Evolutionary conservation across 2,113 vertebrate species (phyloP).

Genomic region (Hemiprocne comata): DNA sequence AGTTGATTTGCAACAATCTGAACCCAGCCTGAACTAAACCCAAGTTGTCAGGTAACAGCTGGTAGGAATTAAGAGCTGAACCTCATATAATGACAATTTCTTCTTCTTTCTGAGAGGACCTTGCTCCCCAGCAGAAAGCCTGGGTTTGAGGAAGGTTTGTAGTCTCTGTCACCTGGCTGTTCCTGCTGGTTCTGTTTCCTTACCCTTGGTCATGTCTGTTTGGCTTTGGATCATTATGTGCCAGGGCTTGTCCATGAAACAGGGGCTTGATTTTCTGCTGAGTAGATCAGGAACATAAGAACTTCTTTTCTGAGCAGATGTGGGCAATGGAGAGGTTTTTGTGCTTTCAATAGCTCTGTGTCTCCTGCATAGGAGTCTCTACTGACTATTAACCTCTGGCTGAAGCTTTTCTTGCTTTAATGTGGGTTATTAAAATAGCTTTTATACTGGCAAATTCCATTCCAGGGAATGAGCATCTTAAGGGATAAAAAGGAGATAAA

Average conservation of each 20-base stretch:
- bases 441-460: background rate
- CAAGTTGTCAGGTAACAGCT: background rate
- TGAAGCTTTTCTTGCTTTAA: background rate
- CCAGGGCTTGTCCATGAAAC: background rate
- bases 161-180: fast-evolving
- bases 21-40: background rate
- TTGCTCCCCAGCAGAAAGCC: too few species aligned
- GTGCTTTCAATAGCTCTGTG: background rate
- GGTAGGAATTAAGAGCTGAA: background rate
- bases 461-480: background rate
- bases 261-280: background rate
- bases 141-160: background rate
- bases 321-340: background rate
- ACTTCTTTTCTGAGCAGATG: background rate
- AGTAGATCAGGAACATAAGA: background rate
- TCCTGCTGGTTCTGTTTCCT: background rate
- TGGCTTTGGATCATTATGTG: background rate
- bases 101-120: background rate
- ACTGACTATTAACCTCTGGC: background rate
- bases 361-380: background rate
- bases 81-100: background rate
- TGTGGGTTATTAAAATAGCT: background rate
- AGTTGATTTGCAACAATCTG: background rate
- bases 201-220: background rate
- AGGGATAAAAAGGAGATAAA: background rate